These are phyloP conservation scores for Anneissia japonica DNA, from an alignment of 35 echinoderm and acorn worm genomes.

Conservation along the genomic window DNA sequence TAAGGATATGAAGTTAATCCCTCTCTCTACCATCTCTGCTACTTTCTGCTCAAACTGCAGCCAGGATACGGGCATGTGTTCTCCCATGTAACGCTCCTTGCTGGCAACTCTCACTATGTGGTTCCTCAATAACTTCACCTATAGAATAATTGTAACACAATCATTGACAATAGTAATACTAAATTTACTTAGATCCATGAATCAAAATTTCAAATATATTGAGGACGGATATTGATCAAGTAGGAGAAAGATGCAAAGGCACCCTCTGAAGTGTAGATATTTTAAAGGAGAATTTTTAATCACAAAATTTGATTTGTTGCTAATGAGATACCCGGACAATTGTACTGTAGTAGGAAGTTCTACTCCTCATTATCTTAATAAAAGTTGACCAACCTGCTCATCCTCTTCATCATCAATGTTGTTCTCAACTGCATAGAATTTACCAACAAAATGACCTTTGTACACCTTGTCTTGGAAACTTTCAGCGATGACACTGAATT, in stretches of 20 bases:
- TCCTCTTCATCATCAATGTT: slow-evolving; percentile 46
- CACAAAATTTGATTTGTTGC: no score
- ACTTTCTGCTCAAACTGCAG: slow-evolving; percentile 54
- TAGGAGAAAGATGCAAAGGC: no score
- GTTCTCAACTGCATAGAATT: slow-evolving; percentile 70
- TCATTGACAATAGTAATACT: neutral
- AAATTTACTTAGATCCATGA: neutral
- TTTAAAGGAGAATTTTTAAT: no score
- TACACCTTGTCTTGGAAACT: slow-evolving; percentile 55
- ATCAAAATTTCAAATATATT: no score
- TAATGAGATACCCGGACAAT: no score
- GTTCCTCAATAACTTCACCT: slow-evolving; percentile 38
- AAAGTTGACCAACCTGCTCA: slow-evolving; percentile 56
- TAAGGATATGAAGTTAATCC: slow-evolving; percentile 48
- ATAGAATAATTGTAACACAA: neutral
- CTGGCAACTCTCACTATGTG: slow-evolving; percentile 48
- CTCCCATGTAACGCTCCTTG: slow-evolving; percentile 67
- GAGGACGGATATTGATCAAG: no score
- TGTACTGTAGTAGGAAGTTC: no score
- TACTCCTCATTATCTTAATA: no score
- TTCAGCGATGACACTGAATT: slow-evolving; percentile 44
- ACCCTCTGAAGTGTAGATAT: no score
- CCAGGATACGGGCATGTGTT: slow-evolving; percentile 72
- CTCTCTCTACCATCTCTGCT: slow-evolving; percentile 26
- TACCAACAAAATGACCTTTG: slow-evolving; percentile 29